phyloP scores from a whole-genome alignment of 2,113 vertebrate species.

The Scytalopus superciliaris region DNA sequence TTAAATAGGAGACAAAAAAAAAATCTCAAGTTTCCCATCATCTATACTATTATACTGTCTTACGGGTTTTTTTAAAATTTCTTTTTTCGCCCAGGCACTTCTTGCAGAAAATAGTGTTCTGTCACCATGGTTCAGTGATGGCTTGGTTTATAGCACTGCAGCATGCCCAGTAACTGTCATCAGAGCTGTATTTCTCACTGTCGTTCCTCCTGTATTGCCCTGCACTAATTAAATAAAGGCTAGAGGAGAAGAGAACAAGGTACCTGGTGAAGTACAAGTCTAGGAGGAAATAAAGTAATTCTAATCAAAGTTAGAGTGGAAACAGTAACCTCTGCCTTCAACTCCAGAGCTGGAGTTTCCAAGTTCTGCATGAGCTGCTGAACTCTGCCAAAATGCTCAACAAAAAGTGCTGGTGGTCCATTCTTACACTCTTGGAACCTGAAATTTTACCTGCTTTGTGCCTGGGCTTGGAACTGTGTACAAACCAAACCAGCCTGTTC shows the following conservation, averaged over 20 bases:
- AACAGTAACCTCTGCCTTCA: neutral
- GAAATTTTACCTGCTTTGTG: neutral
- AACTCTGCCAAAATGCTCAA: neutral
- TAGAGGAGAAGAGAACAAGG: neutral
- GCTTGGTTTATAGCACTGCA: neutral
- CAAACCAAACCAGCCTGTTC: neutral
- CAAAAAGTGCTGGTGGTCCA: neutral
- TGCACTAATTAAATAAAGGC: neutral
- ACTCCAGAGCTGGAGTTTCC: neutral
- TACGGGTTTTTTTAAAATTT: no score
- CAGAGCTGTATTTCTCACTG: neutral
- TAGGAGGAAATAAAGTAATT: neutral
- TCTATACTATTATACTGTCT: neutral
- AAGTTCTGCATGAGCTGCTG: neutral
- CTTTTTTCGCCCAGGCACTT: rapidly evolving
- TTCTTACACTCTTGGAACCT: neutral
- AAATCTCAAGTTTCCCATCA: neutral
- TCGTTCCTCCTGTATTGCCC: neutral
- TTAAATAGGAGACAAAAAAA: neutral
- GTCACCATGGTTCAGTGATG: rapidly evolving
- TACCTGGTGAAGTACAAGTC: neutral
- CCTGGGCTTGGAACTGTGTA: neutral
- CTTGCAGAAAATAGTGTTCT: neutral
- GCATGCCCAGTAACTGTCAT: neutral
- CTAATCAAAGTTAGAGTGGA: neutral